These are phyloP conservation scores for Nephila pilipes DNA, from an alignment of 1,140 invertebrate genomes.

Conservation along the genomic window DNA sequence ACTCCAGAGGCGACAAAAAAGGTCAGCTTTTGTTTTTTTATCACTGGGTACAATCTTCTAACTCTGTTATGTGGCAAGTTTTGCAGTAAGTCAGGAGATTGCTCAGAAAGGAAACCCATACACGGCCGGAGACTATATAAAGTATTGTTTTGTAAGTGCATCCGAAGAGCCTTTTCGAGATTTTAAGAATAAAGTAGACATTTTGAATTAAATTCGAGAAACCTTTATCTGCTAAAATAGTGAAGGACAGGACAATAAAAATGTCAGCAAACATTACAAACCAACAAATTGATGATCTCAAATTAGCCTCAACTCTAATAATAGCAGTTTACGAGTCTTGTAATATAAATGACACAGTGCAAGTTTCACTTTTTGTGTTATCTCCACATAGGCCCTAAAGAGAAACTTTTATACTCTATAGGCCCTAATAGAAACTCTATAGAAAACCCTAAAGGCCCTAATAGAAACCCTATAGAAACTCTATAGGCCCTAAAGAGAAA, in stretches of 20 bases:
- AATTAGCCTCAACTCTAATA: background rate
- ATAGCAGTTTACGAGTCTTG: background rate
- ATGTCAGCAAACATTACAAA: background rate
- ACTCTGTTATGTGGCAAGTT: no score
- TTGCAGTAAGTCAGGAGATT: background rate
- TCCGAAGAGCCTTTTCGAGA: slow-evolving; percentile 13
- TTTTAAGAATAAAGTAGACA: slow-evolving; percentile 4
- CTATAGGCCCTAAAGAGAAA: background rate
- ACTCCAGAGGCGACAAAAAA: no score
- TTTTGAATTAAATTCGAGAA: background rate
- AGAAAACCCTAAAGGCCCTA: no score
- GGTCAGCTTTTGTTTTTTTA: no score
- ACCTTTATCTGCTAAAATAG: background rate
- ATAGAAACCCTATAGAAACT: no score
- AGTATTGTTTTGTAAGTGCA: slow-evolving; percentile 45
- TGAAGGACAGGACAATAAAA: background rate
- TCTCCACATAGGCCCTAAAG: background rate
- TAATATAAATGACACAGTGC: background rate
- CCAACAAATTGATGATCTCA: background rate
- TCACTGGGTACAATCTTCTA: no score
- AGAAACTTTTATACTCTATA: background rate
- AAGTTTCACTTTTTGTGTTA: background rate
- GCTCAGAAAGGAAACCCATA: background rate
- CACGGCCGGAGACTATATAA: slow-evolving; percentile 51
- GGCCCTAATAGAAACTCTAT: background rate